Conservation (phyloP, 2,888 invertebrate species). For the Papilio demoleus region DNA sequence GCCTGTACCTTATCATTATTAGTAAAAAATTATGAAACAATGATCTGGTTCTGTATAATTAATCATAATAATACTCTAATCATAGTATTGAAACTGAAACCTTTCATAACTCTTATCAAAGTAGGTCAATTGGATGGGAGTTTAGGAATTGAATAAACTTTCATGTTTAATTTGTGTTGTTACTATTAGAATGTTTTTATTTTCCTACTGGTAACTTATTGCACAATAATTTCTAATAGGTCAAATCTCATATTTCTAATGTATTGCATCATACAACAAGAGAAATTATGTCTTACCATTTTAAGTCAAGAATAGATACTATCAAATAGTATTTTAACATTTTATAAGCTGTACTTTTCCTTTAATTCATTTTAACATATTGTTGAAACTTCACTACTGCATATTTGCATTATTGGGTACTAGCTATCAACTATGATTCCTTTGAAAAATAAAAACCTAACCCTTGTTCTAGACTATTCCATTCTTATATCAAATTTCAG, state of each 20-base stretch:
- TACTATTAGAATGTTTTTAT: not conserved
- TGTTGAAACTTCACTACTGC: too few relatives aligned
- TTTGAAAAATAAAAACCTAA: too few relatives aligned
- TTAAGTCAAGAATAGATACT: not conserved
- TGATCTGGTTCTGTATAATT: not conserved
- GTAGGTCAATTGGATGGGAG: not conserved
- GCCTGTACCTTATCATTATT: too few relatives aligned
- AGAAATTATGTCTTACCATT: not conserved
- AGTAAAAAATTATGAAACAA: too few relatives aligned
- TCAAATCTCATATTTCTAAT: not conserved
- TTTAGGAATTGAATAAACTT: not conserved
- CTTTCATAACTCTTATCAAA: not conserved
- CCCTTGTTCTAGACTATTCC: too few relatives aligned
- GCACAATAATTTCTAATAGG: constrained; percentile 9
- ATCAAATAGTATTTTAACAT: not conserved
- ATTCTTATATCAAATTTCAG: too few relatives aligned
- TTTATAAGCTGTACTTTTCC: not conserved
- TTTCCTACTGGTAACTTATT: not conserved
- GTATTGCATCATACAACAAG: constrained; percentile 13
- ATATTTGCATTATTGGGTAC: too few relatives aligned
- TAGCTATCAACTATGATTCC: too few relatives aligned
- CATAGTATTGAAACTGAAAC: not conserved
- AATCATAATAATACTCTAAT: not conserved
- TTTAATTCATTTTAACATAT: too few relatives aligned
- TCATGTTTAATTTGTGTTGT: not conserved